Base-by-base conservation (phyloP, 2,113 vertebrate genomes). In the Periophthalmodon schlosseri region DNA sequence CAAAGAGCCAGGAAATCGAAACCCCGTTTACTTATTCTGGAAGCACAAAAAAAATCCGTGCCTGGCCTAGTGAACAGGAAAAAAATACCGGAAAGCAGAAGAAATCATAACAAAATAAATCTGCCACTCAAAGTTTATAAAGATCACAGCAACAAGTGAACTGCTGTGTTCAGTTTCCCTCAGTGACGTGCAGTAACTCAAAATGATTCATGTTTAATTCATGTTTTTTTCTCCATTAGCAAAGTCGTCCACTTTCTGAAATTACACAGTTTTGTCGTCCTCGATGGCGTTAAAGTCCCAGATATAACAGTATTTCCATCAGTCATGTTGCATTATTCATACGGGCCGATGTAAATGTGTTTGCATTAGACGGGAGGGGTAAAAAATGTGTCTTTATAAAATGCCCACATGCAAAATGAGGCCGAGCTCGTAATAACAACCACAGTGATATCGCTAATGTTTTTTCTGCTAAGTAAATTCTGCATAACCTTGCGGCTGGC, bases 171-270 rank as follows among this genome's bases (percentile, higher is more conserved):
- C 36, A 7, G 44, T 18, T 60, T 50, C 52, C 28, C 66, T 36
- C 20, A 56, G 50, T 12, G 36, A 73, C 74, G 49, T 64, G 12
- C 60, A 13, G 44, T 68, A 81, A 50, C 70, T 77, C 81, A 60
- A 75, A 83, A 64, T 72, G 33, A 24, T 58, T 44, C 39, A 81
- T 84, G 75, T 81, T 65, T 75, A 67, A 86, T 85, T 82, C 70
- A 88, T 65, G 47, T 46, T 14, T 49, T 56, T 49, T 76, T 74
- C 64, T 58, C 68, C 65, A 77, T 86, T 78, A 86, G 73, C 47
- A 9, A 12, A 34, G 24, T 44, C 47, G 72, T 23, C 69, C 75
- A 75, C 69, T 64, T 74, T 34, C 24, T 3, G 47, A 16, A 49
- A 49, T 16, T 16, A 49, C 47, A 49, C 14, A 2, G 8, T 44